Evolutionary conservation across 2,797 vertebrate genomes (phyloP), one percentile per base, ranked within the genome.

Genomic region (Sebastes minor): DNA sequence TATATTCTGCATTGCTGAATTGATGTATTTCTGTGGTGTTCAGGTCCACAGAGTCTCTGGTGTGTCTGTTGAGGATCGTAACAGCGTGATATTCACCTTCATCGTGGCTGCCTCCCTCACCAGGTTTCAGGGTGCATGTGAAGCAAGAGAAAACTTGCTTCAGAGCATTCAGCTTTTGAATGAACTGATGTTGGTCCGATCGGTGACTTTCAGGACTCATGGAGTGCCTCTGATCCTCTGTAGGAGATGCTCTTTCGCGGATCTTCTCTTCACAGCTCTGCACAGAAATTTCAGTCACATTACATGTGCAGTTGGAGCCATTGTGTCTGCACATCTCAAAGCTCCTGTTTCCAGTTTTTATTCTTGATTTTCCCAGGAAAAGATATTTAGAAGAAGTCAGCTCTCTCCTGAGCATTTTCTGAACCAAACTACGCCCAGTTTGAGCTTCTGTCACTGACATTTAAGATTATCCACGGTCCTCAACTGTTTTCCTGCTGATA

Each of bases 71-170:
- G 60, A 80, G 59, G 42, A 74, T 76, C 8, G 75, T 73, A 30
- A 67, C 32, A 6, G 69, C 55, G 7, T 53, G 16, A 62, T 22
- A 70, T 70, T 65, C 73, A n/a, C 16, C 16, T 2, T 46, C 16
- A 46, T 70, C 38, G 2, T 79, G 14, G 22, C 27, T 28, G 35
- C 53, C 10, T 38, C 10, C 16, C 22, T 27, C 32, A 1, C 6
- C 18, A 60, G 71, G 8, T 56, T 69, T 80, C 84, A 90, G 96
- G 60, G 91, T 89, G 88, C 94, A 95, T 86, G 94, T 95, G 74
- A 96, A 94, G 81, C 96, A 97, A 65, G 92, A 94, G 63, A 91
- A 89, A 18, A 91, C 78, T 38, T 74, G 82, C 30, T 88, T 93
- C 0, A 84, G 86, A 57, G 86, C 85, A 42, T 88, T 81, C 0